Evolutionary conservation across 2,797 vertebrate species (phyloP).

Genomic region (Cirrhinus mrigala): DNA sequence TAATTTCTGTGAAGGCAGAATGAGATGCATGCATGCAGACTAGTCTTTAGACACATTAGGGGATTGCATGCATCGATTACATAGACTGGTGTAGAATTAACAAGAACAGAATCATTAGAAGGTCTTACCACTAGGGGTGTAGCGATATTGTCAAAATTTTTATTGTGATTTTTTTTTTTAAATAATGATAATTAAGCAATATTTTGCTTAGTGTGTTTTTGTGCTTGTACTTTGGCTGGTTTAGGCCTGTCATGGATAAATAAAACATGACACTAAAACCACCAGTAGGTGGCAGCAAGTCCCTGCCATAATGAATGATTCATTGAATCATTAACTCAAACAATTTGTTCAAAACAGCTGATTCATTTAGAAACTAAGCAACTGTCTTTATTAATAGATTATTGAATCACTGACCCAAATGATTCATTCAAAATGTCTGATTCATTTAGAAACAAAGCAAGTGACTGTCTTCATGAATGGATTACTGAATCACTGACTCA

Average conservation of each 20-base stretch:
- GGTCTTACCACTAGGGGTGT: not conserved
- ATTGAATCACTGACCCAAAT: too few species aligned
- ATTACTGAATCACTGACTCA: too few species aligned
- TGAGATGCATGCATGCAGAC: slow-evolving; percentile 7
- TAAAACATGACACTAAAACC: not conserved
- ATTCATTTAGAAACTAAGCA: too few species aligned
- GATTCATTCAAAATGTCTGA: too few species aligned
- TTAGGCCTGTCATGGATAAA: not conserved
- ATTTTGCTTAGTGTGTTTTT: not conserved
- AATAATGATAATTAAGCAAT: not conserved
- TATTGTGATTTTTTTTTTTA: not conserved
- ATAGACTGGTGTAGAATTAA: not conserved
- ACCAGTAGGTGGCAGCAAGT: not conserved
- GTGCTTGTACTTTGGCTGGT: not conserved
- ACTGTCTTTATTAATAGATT: too few species aligned
- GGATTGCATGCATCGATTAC: slow-evolving; percentile 30
- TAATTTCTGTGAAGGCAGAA: slow-evolving; percentile 15
- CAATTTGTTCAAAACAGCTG: too few species aligned
- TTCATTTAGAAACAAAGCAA: too few species aligned
- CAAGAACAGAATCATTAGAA: not conserved
- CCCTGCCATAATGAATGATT: not conserved
- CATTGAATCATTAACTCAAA: too few species aligned
- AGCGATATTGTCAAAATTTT: not conserved
- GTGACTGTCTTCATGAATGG: too few species aligned
- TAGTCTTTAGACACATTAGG: slow-evolving; percentile 33